Conservation (phyloP, 2,888 invertebrate genomes). For the Peribatodes rhomboidaria region DNA sequence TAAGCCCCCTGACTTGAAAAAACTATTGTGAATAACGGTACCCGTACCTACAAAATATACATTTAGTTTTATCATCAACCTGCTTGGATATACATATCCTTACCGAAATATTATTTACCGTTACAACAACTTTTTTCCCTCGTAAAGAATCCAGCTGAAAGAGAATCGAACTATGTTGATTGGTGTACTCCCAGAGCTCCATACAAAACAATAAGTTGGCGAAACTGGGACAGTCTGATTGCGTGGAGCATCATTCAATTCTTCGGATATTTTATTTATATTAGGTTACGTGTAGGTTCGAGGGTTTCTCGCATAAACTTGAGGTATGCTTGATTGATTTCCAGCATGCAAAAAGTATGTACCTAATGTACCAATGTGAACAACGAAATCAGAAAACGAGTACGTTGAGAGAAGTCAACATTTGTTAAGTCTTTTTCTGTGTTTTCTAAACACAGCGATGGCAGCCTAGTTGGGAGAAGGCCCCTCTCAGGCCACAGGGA, state of each 20-base stretch:
- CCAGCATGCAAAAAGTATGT: not conserved
- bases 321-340: constrained; percentile 1
- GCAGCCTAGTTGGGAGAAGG: no score
- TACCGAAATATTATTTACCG: not conserved
- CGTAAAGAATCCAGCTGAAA: constrained; percentile 14
- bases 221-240: constrained; percentile 26
- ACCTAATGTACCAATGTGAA: no score
- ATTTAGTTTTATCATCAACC: not conserved
- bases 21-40: not conserved
- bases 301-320: constrained; percentile 1
- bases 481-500: no score
- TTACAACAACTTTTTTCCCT: constrained; percentile 13
- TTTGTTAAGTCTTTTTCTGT: no score
- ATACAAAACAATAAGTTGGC: constrained; percentile 35
- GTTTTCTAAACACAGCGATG: no score
- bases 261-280: constrained; percentile 25
- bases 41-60: not conserved
- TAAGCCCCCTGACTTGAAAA: no score
- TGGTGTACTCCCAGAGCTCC: constrained; percentile 28
- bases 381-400: no score
- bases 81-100: not conserved
- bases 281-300: not conserved
- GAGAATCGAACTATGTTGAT: constrained; percentile 32
- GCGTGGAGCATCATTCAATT: constrained; percentile 17
- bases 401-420: no score